Conservation (phyloP, 2,888 invertebrate species). For the Nemurella pictetii region DNA sequence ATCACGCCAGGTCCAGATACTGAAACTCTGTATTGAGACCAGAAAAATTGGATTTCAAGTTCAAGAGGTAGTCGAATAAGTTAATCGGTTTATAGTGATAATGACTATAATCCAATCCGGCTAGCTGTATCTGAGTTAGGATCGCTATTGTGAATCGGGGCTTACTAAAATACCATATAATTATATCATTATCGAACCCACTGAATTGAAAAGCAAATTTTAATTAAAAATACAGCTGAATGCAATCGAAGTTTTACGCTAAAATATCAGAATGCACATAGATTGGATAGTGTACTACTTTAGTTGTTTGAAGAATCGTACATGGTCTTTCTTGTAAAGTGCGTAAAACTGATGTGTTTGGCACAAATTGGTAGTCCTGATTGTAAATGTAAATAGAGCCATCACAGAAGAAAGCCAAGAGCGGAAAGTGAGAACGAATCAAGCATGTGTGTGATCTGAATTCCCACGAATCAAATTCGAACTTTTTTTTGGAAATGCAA, state of each 20-base stretch:
- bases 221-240: background rate
- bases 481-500: background rate
- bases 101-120: background rate
- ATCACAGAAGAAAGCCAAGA: background rate
- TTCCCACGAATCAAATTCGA: background rate
- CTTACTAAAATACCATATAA: background rate
- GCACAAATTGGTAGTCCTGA: background rate
- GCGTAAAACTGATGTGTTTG: background rate
- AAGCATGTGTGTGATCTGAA: background rate
- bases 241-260: background rate
- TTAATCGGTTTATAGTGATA: background rate
- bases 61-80: background rate
- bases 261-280: too few relatives aligned
- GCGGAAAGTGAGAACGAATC: background rate
- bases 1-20: too few relatives aligned
- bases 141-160: background rate
- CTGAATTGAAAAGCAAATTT: background rate
- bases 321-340: too few relatives aligned
- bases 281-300: background rate
- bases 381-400: background rate
- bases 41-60: background rate
- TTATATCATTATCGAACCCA: background rate
- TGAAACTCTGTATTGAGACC: too few relatives aligned
- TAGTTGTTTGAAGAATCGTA: background rate
- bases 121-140: background rate